These are phyloP conservation scores for Oreotragus oreotragus DNA, from an alignment of 2,113 vertebrate species.

Conservation along the genomic window DNA sequence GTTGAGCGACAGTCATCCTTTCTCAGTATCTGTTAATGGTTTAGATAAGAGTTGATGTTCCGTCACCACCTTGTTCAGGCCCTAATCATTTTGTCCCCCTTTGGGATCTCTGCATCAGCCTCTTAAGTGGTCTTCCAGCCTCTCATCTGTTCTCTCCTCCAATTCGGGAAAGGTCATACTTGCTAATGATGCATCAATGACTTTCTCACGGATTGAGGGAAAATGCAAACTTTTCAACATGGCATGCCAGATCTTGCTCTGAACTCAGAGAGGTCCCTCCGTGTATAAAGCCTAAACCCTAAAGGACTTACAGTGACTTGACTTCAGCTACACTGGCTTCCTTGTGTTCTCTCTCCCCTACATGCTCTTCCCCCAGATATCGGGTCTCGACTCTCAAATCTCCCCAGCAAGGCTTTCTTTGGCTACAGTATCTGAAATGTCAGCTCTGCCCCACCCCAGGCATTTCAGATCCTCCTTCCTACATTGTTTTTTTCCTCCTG, in stretches of 20 bases:
- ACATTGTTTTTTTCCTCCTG: background rate
- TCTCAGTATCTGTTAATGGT: background rate
- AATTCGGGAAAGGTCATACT: background rate
- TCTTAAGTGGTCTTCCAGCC: background rate
- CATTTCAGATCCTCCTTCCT: background rate
- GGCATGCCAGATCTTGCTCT: background rate
- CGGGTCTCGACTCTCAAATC: background rate
- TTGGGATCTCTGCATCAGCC: background rate
- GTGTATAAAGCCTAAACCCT: background rate
- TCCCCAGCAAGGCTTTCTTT: background rate
- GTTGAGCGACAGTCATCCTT: background rate
- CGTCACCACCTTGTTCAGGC: background rate
- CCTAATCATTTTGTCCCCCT: background rate
- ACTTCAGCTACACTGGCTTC: background rate
- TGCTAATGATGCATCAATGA: background rate
- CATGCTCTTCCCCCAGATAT: background rate
- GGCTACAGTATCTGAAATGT: background rate
- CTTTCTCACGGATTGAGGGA: background rate
- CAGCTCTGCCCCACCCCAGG: background rate
- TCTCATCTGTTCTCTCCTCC: background rate
- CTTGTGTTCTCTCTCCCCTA: background rate
- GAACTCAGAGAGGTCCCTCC: background rate
- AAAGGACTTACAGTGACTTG: fast-evolving
- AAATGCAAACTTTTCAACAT: background rate
- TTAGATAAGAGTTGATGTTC: background rate